A percentile compares a stretch with the other conserved stretches of the same genome.
phyloP scores from a whole-genome alignment of 2,113 vertebrate genomes.

The Ictalurus punctatus region DNA sequence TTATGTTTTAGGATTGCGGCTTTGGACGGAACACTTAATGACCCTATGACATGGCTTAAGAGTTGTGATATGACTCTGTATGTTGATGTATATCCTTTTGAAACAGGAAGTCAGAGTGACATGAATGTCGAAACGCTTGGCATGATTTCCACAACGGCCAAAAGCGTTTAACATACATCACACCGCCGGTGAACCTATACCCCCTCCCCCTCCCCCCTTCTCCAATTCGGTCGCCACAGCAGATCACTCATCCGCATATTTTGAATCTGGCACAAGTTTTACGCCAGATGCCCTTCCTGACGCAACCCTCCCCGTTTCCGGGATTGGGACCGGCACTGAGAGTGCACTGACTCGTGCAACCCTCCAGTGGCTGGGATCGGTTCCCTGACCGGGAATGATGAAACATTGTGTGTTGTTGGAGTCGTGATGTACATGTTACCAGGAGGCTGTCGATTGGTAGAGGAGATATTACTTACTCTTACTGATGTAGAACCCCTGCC shows the following conservation, averaged over 20 bases:
- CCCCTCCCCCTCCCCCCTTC: too few relatives aligned
- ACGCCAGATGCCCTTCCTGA: too few relatives aligned
- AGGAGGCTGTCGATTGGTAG: background rate
- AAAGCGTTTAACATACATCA: background rate
- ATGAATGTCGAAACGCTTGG: background rate
- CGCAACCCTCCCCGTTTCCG: too few relatives aligned
- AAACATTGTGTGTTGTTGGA: background rate
- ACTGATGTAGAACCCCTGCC: background rate
- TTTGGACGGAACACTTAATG: background rate
- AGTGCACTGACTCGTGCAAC: too few relatives aligned
- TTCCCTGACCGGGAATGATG: too few relatives aligned
- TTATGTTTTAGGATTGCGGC: background rate
- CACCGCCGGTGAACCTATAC: background rate
- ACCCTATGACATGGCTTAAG: background rate
- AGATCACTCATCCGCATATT: too few relatives aligned
- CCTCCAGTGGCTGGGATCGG: too few relatives aligned
- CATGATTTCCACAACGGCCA: background rate
- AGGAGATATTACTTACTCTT: background rate
- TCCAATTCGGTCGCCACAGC: too few relatives aligned
- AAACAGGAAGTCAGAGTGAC: background rate
- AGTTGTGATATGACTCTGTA: background rate
- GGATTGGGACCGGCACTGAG: too few relatives aligned
- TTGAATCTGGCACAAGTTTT: too few relatives aligned
- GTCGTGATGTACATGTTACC: background rate
- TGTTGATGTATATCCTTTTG: background rate